Evolutionary conservation across 2,797 vertebrate species (phyloP).

Genomic region (Cossypha dichroa): DNA sequence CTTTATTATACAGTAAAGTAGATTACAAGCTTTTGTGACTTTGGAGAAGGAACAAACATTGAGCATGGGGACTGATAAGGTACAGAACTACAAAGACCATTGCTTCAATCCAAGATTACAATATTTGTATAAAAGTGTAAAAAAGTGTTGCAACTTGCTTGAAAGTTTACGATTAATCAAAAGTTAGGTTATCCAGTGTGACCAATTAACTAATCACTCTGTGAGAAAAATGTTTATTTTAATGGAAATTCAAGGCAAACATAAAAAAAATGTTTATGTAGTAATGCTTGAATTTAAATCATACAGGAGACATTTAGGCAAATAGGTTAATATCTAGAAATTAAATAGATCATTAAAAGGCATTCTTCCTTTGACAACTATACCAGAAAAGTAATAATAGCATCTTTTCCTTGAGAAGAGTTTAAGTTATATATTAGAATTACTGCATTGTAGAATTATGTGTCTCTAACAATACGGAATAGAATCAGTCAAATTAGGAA

Average conservation of each 20-base stretch:
- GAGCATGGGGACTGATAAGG: not conserved
- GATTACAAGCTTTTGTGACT: not conserved
- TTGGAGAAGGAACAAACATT: not conserved
- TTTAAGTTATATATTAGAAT: not conserved
- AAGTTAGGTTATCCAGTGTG: not conserved
- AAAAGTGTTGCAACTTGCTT: not conserved
- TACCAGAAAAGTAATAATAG: not conserved
- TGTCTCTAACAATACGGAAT: too few species aligned
- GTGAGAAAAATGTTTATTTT: not conserved
- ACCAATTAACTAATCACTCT: not conserved
- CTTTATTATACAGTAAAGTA: not conserved
- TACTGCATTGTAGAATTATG: too few species aligned
- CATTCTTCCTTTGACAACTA: not conserved
- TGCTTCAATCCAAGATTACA: not conserved
- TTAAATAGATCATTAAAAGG: not conserved
- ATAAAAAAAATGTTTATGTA: not conserved
- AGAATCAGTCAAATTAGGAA: not conserved
- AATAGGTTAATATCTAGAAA: not conserved
- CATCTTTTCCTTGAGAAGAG: not conserved
- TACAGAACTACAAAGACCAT: not conserved
- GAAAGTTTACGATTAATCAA: not conserved
- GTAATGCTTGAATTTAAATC: not conserved
- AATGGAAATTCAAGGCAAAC: not conserved
- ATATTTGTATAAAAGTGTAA: not conserved
- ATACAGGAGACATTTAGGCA: not conserved